phyloP scores from a whole-genome alignment of 2,888 invertebrate genomes.

The Eilema depressum region DNA sequence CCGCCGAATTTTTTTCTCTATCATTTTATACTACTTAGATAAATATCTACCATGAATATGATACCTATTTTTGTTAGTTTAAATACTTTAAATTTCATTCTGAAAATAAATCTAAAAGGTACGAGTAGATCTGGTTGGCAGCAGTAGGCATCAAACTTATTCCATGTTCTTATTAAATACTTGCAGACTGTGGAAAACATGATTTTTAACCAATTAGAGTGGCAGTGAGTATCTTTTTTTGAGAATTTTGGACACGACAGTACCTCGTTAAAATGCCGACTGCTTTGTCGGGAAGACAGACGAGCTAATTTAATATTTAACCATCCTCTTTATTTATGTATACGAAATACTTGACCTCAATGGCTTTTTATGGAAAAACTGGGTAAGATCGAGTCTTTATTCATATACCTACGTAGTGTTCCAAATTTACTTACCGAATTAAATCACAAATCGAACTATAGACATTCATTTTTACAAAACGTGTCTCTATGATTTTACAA shows the following conservation, averaged over 20 bases:
- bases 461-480: background rate
- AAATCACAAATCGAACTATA: slow-evolving; percentile 28
- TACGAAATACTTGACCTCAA: slow-evolving; percentile 73
- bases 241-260: slow-evolving; percentile 58
- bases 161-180: slow-evolving; percentile 20
- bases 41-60: background rate
- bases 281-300: slow-evolving; percentile 68
- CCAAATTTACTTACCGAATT: slow-evolving; percentile 38
- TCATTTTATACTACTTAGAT: background rate
- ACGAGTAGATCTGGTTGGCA: no score
- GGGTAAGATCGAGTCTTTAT: slow-evolving; percentile 41
- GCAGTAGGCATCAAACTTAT: slow-evolving; percentile 14
- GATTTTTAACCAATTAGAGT: slow-evolving; percentile 73
- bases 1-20: background rate
- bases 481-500: no score
- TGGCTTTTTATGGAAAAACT: slow-evolving; percentile 64
- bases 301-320: slow-evolving; percentile 75
- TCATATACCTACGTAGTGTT: slow-evolving; percentile 27
- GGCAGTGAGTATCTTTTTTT: slow-evolving; percentile 69
- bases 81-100: background rate
- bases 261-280: slow-evolving; percentile 81
- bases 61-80: no score
- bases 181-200: slow-evolving; percentile 39
- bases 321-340: slow-evolving; percentile 72
- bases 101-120: background rate